Evolutionary conservation across 2,113 vertebrate genomes (phyloP), one percentile per base, ranked within the genome.

Genomic region (Paratilapia polleni): DNA sequence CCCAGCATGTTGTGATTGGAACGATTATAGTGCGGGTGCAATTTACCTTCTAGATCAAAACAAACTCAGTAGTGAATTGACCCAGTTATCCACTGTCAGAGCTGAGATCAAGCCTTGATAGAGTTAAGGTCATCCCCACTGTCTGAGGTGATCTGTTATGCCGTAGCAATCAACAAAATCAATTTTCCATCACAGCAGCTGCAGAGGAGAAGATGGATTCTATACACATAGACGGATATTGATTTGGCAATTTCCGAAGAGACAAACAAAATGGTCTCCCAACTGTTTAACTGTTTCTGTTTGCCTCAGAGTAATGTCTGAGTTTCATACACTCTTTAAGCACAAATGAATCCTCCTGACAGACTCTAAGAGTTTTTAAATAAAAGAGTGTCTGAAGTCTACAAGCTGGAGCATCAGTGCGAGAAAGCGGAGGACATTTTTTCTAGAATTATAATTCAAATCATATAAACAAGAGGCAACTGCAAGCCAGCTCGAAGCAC

Each of bases 91-190:
- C 84, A 89, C 85, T 89, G 82, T 91, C 62, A n/a, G 66, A 59
- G 76, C 56, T 28, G 34, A 73, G 79, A 85, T 78, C n/a, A 5
- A 15, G 77, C 38, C 78, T 68, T 84, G 87, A 89, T 87, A 34
- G 49, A 89, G 77, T 80, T 85, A 89, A 89, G 89, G 89, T 91
- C 87, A 87, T 77, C 61, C 22, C 20, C 8, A 38, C 75, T 59
- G 75, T 87, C 78, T 80, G 58, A 73, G 79, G 49, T 62, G 36
- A 82, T 91, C 78, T 34, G 76, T 87, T 87, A 87, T 19, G 24
- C 68, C 24, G 52, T 66, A 84, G 87, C 89, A 84, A 89, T 89
- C 84, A 82, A 88, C 86, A 81, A 70, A 86, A 91, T 88, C 86
- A 84, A 88, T 90, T 88, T 84, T 81, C 81, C 83, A 84, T 86